These are phyloP conservation scores for Periphyllus acericola DNA, from an alignment of 2,888 invertebrate genomes.

Conservation along the genomic window DNA sequence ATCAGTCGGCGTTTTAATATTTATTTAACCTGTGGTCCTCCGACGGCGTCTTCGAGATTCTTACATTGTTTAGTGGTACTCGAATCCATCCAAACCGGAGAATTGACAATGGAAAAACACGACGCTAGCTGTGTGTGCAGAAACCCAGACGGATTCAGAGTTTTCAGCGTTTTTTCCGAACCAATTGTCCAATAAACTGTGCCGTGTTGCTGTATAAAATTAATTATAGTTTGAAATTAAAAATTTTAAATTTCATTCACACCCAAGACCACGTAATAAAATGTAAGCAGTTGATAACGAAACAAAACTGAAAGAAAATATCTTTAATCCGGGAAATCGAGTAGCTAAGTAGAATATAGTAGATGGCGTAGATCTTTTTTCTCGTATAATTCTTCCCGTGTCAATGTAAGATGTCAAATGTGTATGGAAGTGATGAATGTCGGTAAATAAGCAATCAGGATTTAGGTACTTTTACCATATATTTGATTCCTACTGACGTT, in stretches of 20 bases:
- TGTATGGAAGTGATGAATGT: no score
- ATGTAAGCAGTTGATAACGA: background rate
- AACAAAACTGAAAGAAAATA: background rate
- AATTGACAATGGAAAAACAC: slow-evolving; percentile 80
- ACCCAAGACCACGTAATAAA: no score
- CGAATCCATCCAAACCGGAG: slow-evolving; percentile 98
- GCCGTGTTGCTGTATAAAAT: slow-evolving; percentile 86
- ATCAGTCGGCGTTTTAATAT: background rate
- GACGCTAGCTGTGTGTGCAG: slow-evolving; percentile 85
- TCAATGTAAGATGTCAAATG: no score
- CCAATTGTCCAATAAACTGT: slow-evolving; percentile 94
- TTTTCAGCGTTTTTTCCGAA: slow-evolving; percentile 74
- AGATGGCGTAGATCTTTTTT: no score
- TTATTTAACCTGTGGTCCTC: slow-evolving; percentile 76
- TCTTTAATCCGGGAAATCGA: no score
- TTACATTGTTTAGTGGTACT: slow-evolving; percentile 81
- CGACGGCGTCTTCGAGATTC: slow-evolving; percentile 82
- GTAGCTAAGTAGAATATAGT: no score
- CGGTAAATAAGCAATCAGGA: no score
- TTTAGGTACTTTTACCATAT: no score
- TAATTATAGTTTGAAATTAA: background rate
- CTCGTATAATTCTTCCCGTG: no score
- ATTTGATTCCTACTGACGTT: no score
- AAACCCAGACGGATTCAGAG: slow-evolving; percentile 78
- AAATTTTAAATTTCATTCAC: background rate